Evolutionary conservation across 2,888 invertebrate species (phyloP), one percentile per base, ranked within the genome.

Genomic region (Salticus scenicus): DNA sequence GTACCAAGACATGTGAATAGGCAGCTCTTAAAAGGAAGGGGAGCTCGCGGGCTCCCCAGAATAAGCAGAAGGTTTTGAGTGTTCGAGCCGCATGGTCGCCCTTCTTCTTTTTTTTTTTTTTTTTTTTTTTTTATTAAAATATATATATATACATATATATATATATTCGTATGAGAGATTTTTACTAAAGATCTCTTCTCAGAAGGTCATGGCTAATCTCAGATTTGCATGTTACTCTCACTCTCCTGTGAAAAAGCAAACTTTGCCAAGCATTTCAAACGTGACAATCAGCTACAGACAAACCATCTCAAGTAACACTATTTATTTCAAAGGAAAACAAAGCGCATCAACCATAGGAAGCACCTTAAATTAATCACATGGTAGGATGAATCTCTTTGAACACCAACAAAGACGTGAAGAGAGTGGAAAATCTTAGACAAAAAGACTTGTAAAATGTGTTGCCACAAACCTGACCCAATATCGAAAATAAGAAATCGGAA

Each of bases 401-500:
- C 2, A 10, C 10, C 20, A 20, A 67, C 67, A 67, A 67, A 67
- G 37, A 67, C 31, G 20, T 7, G 67, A 67, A 33, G 17, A 8
- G 37, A 14, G 8, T 33, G 33, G 20, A 37, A 37, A 5, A n/a
- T 10, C 33, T 5, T 7, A n/a, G 37, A 37, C 67, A 67, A 67
- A 67, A 67, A 33, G 33, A 5, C 20, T 24, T 33, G 33, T n/a
- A 66, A 33, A 67, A 37, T 33, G 27, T 31, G 20, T 67, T 31
- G 30, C 67, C 67, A 67, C 47, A 63, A 63, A 73, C 51, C 72
- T 80, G 80, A 80, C 80, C 80, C 66, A 78, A 80, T 80, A 77
- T 70, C 70, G 77, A 41, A 57, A 57, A 51, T 67, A 69, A 51
- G 67, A 67, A 67, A 67, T 69, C 14, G 76, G 37, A 67, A 67